Evolutionary conservation across 1,140 invertebrate species (phyloP), one percentile per base, ranked within the genome.

Genomic region (Cyphomyrmex costatus): DNA sequence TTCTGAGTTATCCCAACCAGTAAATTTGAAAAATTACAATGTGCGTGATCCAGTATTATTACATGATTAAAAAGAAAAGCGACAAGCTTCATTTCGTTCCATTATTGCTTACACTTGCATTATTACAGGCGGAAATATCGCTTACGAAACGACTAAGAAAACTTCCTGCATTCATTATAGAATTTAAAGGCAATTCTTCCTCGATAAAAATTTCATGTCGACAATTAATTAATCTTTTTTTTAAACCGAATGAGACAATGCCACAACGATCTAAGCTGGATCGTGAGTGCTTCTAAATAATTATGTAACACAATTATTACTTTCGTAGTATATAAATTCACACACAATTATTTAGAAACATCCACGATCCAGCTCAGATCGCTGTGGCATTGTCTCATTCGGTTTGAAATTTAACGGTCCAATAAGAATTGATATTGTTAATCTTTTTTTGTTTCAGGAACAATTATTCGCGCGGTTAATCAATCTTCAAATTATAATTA

Each of bases 21-120:
- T 68, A 53, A 83, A 30, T 46, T 73, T 42, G 24, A 60, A 74
- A 60, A 83, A 61, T 74, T 61, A 42, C 27, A 21, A 21, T 8
- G 53, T 46, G 30, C n/a, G 24, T 73, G 46, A 51, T 27, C 24
- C 27, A 19, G n/a, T 36, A 56, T 70, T 70, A 24, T 24, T 36
- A 19, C 7, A 12, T 10, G 24, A 78, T 49, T 78, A 66, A 53
- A 42, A 76, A 16, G 14, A 42, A 77, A 61, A 58, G 21, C 14
- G 53, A 42, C 36, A 36, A 46, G 24, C 19, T 24, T 10, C 21
- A 42, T 65, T 65, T 46, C 7, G 60, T 19, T 42, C 3, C 36
- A 12, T 42, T 42, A 19, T 19, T 70, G 7, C 14, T 36, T 76
- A n/a, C 8, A 24, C 42, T 76, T 42, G 21, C 16, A 19, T 60